These are phyloP conservation scores for Procavia capensis DNA, from an alignment of 2,113 vertebrate genomes.

Conservation along the genomic window DNA sequence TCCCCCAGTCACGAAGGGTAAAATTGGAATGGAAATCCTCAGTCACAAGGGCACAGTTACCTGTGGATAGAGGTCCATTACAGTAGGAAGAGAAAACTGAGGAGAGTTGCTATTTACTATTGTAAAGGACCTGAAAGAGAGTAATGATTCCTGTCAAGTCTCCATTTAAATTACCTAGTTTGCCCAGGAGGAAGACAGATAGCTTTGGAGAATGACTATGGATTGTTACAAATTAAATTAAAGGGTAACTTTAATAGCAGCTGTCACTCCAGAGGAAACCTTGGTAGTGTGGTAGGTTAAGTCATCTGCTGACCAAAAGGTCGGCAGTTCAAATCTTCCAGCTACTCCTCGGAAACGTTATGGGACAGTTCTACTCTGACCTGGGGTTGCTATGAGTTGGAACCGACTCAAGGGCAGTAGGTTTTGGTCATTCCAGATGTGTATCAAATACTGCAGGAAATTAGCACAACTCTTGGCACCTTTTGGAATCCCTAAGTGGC, in stretches of 20 bases:
- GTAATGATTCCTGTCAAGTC: neutral
- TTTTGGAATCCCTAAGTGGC: neutral
- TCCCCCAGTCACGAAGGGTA: neutral
- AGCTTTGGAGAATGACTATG: neutral
- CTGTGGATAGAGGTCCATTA: neutral
- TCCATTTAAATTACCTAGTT: neutral
- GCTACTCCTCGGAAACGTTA: no score
- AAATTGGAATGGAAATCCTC: neutral
- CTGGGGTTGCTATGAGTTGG: no score
- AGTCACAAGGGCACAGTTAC: neutral
- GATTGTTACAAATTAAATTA: neutral
- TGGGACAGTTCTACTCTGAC: no score
- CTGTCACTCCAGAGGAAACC: no score
- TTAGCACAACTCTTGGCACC: neutral
- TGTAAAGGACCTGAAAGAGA: neutral
- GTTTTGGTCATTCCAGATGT: no score
- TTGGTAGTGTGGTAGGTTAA: no score
- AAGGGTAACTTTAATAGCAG: neutral
- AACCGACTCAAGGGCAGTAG: no score
- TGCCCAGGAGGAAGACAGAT: neutral
- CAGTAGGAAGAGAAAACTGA: neutral
- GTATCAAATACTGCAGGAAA: neutral
- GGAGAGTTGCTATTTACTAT: neutral
- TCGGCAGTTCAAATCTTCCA: no score
- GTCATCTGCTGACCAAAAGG: no score